These are phyloP conservation scores for Agrochola macilenta DNA, from an alignment of 2,888 invertebrate genomes.

Conservation along the genomic window DNA sequence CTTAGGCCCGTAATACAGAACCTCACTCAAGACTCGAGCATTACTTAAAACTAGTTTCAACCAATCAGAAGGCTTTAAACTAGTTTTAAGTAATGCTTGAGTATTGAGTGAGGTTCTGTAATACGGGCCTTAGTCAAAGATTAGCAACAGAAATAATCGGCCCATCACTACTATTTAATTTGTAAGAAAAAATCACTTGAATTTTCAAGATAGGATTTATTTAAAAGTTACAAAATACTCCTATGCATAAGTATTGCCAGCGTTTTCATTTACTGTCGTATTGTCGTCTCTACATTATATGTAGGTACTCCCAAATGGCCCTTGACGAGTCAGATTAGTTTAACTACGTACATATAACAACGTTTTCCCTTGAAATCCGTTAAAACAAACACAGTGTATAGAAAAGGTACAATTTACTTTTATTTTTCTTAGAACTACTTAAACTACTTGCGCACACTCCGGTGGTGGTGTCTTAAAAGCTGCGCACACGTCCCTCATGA, in stretches of 20 bases:
- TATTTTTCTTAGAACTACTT: conserved; percentile 11
- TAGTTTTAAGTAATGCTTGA: no score
- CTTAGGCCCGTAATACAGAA: no score
- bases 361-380: neutral
- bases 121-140: no score
- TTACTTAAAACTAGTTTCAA: no score
- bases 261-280: neutral
- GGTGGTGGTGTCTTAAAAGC: conserved; percentile 73
- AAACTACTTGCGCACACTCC: conserved; percentile 56
- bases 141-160: neutral
- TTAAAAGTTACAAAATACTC: neutral
- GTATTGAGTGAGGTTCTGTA: no score
- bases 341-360: neutral
- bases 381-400: conserved; percentile 5
- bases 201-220: neutral
- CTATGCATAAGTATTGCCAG: neutral
- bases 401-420: neutral
- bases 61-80: no score
- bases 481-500: conserved; percentile 73
- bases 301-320: neutral
- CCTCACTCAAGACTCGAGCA: no score
- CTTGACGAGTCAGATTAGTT: neutral
- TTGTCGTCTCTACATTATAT: neutral
- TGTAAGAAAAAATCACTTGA: neutral
- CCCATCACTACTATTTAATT: neutral